Base-by-base conservation (phyloP, 2,797 vertebrate species). In the Acropternis orthonyx region DNA sequence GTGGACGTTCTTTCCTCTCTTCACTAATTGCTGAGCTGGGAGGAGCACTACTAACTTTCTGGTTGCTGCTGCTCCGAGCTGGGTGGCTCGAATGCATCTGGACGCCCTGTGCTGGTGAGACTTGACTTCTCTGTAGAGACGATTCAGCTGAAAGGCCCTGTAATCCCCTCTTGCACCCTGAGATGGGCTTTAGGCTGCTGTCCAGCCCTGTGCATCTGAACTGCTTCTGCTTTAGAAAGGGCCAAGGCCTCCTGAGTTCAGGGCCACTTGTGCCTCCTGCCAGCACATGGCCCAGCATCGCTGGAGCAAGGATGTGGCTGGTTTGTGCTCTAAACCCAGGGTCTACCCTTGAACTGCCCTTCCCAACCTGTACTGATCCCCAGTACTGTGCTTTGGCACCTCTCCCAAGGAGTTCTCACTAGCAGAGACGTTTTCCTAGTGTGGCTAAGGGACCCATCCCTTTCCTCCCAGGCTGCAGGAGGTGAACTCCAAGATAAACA, bases 401-500 rank as follows among this genome's bases (percentile, higher is more conserved):
- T 91, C 34, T 93, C 41, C 46, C 16, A 24, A 14, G n/a, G 63
- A 59, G 41, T 63, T 73, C n/a, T 48, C 3, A 12, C 55, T 81
- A 19, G 39, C 12, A 17, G 37, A 44, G 71, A 34, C 7, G 5
- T 34, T 68, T 81, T 76, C 52, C 56, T 82, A 8, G 4, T 65
- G 39, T 61, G 44, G 51, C 83, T 95, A 66, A 92, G 87, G 21
- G 67, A 34, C 26, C 65, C 65, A 63, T 94, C 79, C 48, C 17
- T 51, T 77, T 46, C 54, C 59, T 73, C 96, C 93, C 97, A 99
- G 99, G 96, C 97, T 99, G 96, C 99, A 99, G 97, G 99, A 99
- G 97, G 99, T 99, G 96, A 99, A 99, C 96, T 99, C 99, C 34
- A 99, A 99, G 99, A 99, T 99, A 97, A 99, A 99, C 98, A 99